Base-by-base conservation (phyloP, 1,140 invertebrate genomes). In the Trichonephila clavata region DNA sequence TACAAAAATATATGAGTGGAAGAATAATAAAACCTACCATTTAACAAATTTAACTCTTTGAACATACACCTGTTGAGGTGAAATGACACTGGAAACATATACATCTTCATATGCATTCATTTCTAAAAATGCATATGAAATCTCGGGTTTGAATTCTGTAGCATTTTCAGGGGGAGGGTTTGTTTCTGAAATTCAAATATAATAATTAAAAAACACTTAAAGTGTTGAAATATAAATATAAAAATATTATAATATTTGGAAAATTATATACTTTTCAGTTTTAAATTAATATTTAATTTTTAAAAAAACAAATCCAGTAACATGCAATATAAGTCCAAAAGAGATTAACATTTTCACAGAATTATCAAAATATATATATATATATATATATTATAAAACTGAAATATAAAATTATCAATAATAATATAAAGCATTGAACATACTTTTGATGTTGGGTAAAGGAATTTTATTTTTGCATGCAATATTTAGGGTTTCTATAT, bases 51-150 rank as follows among this genome's bases (percentile, higher is more conserved):
- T 90, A 21, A 21, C 63, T 90, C 87, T 65, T 59, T 94, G 93
- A 0, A 94, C 88, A 86, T 90, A 94, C 18, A 94, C 65, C 43
- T 71, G 80, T 39, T 94, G 60, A 61, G 93, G 93, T 68, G 87
- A 90, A 21, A 90, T 63, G 14, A 94, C 77, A 84, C 61, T 68
- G 27, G 80, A 94, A 32, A 94, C 87, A 90, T 84, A 94, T 2
- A 94, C 87, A 32, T 94, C 80, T 86, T 94, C 77, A 84, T 39
- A 18, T 1, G 43, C 18, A 90, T 90, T 84, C 8, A 88, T 59
- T n/a, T 90, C 77, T n/a, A 94, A 71, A 60, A 94, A 94, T 16
- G 93, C 86, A 86, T 90, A 83, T 0, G 27, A 43, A 21, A 90
- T 32, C 43, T 61, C 10, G 86, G 50, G 13, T 39, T 57, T 77